Evolutionary conservation across 1,140 invertebrate species (phyloP), one percentile per base, ranked within the genome.

Genomic region (Drosophila melanica): DNA sequence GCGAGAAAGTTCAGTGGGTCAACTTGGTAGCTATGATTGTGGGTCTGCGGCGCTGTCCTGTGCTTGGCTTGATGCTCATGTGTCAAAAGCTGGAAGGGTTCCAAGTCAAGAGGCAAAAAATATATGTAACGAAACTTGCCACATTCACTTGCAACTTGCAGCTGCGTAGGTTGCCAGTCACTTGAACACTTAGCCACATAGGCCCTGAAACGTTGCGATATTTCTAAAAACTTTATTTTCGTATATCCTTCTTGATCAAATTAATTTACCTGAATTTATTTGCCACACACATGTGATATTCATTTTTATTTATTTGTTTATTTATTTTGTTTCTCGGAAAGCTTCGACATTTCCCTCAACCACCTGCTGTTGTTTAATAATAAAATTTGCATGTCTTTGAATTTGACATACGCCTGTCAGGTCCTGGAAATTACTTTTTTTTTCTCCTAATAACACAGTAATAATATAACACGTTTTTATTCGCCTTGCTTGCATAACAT

Each of bases 301-400:
- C 8, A 23, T 23, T 23, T 23, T 23, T 23, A 23, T 23, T 23
- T 39, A 3, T 27, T 12, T 30, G 12, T 11, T 10, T 27, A 3
- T 27, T 12, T 30, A n/a, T 11, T 10, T 27, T n/a, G 3, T 16
- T 30, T n/a, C 8, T 23, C 4, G 5, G 18, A 11, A 10, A 30
- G 23, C 8, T 23, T 63, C 11, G 35, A 33, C 39, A 3, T 44
- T 33, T 33, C 14, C 10, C 8, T n/a, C 20, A 20, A 37, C 27
- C 14, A 11, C 7, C 20, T 30, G 45, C 16, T 45, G 41, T 78
- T 64, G 45, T 66, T 63, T 27, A 27, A 69, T 87, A 82, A 68
- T 81, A 82, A 87, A 82, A 79, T 79, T 87, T 80, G 76, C 84
- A 84, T 87, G 82, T 87, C 82, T 84, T 89, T 84, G 76, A 89